These are phyloP conservation scores for Rhegmatorhina hoffmannsi DNA, from an alignment of 2,113 vertebrate genomes.

Conservation along the genomic window DNA sequence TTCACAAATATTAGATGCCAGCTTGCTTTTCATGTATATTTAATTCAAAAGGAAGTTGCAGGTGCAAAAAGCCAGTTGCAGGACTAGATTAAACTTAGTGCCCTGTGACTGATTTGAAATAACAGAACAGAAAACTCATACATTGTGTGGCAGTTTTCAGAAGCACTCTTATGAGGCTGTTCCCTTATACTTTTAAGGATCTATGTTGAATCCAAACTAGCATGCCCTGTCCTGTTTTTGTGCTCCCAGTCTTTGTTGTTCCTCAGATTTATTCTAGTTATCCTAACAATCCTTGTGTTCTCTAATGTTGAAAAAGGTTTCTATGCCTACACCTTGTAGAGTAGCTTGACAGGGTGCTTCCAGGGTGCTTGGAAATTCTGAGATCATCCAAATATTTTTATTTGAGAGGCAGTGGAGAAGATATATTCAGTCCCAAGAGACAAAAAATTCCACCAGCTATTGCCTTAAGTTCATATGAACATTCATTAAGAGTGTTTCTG, in stretches of 20 bases:
- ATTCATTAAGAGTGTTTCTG: not conserved
- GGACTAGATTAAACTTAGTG: not conserved
- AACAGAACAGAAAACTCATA: not conserved
- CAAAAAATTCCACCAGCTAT: not conserved
- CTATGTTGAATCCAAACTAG: not conserved
- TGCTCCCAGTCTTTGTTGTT: not conserved
- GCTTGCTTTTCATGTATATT: not conserved
- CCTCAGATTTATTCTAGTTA: not conserved
- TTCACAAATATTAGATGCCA: not conserved
- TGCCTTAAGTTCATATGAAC: not conserved
- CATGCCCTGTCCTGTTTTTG: not conserved
- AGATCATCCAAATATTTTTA: not conserved
- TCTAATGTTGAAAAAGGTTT: not conserved
- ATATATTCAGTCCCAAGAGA: not conserved
- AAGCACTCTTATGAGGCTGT: not conserved
- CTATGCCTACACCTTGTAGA: not conserved
- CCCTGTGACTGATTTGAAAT: not conserved
- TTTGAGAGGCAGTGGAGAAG: conserved; percentile 41
- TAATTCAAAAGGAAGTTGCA: not conserved
- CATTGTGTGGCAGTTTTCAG: not conserved
- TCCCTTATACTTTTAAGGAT: not conserved
- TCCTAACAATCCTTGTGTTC: not conserved
- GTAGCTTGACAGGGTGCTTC: conserved; percentile 39
- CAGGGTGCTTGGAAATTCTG: conserved; percentile 47
- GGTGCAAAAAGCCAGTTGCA: not conserved